Evolutionary conservation across 2,113 vertebrate genomes (phyloP).

Genomic region (Alligator sinensis): DNA sequence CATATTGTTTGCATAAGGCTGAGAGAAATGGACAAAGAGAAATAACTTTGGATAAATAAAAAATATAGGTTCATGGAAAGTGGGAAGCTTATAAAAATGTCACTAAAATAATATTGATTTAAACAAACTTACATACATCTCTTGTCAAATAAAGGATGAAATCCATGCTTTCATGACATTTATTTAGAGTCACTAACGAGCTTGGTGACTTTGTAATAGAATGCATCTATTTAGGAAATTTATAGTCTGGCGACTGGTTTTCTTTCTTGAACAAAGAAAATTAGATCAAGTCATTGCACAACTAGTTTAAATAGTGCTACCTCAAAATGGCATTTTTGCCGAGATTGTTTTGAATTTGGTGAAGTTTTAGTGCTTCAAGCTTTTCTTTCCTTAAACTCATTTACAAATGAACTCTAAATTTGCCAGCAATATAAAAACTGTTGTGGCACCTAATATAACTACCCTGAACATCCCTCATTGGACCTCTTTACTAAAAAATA

Average conservation of each 20-base stretch:
- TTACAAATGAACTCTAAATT: slow-evolving; percentile 77
- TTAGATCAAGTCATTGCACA: slow-evolving; percentile 84
- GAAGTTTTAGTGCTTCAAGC: slow-evolving; percentile 78
- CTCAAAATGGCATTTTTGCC: slow-evolving; percentile 77
- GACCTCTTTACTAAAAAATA: slow-evolving; percentile 75
- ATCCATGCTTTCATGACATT: slow-evolving; percentile 77
- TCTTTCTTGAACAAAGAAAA: slow-evolving; percentile 81
- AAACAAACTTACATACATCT: slow-evolving; percentile 84
- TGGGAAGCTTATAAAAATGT: slow-evolving; percentile 78
- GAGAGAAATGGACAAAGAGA: slow-evolving; percentile 79
- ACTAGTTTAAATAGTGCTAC: slow-evolving; percentile 80
- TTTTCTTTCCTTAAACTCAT: slow-evolving; percentile 75
- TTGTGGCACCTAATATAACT: slow-evolving; percentile 78
- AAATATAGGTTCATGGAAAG: slow-evolving; percentile 73
- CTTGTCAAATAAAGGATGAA: slow-evolving; percentile 78
- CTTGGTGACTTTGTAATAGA: slow-evolving; percentile 80
- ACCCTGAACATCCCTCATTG: slow-evolving; percentile 77
- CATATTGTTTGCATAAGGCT: slow-evolving; percentile 84
- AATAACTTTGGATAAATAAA: slow-evolving; percentile 81
- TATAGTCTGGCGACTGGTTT: slow-evolving; percentile 84
- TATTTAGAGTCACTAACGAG: slow-evolving; percentile 86
- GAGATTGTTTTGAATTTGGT: slow-evolving; percentile 78
- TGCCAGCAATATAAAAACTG: slow-evolving; percentile 75
- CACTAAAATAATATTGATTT: slow-evolving; percentile 78
- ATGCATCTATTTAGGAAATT: slow-evolving; percentile 76